These are phyloP conservation scores for Limnothrissa miodon DNA, from an alignment of 2,113 vertebrate genomes.

Conservation along the genomic window DNA sequence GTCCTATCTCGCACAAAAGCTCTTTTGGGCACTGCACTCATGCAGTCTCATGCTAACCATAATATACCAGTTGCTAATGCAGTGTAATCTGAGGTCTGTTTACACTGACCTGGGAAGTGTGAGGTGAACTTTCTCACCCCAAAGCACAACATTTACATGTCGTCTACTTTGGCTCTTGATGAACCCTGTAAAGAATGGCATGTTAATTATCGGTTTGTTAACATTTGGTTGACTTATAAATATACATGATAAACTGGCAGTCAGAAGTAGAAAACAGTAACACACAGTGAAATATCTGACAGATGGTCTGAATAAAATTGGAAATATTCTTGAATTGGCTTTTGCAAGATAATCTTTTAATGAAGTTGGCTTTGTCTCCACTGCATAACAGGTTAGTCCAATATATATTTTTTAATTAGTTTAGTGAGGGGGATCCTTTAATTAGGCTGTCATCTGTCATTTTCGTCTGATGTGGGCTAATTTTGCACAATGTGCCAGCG, in stretches of 20 bases:
- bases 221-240: not conserved
- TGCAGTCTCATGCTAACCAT: constrained; percentile 11
- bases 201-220: not conserved
- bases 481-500: not conserved
- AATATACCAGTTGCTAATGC: not conserved
- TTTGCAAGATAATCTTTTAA: constrained; percentile 5
- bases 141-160: not conserved
- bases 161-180: not conserved
- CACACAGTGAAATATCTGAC: not conserved
- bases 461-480: not conserved
- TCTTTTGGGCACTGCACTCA: not conserved
- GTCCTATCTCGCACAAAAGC: not conserved
- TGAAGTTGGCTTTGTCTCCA: not conserved
- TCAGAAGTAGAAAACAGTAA: not conserved
- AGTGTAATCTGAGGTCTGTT: constrained; percentile 28
- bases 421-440: constrained; percentile 4
- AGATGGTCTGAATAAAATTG: constrained; percentile 8
- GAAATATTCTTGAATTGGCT: constrained; percentile 1
- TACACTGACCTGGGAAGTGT: constrained; percentile 17
- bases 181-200: not conserved
- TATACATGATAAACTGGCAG: not conserved
- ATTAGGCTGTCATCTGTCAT: constrained; percentile 5
- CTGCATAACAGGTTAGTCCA: not conserved
- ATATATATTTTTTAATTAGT: constrained; percentile 6
- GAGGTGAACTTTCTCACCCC: constrained; percentile 22